Percentiles rank a stretch among this genome's conserved stretches.
These are phyloP conservation scores for Solea senegalensis DNA, from an alignment of 2,113 vertebrate species.

Conservation along the genomic window DNA sequence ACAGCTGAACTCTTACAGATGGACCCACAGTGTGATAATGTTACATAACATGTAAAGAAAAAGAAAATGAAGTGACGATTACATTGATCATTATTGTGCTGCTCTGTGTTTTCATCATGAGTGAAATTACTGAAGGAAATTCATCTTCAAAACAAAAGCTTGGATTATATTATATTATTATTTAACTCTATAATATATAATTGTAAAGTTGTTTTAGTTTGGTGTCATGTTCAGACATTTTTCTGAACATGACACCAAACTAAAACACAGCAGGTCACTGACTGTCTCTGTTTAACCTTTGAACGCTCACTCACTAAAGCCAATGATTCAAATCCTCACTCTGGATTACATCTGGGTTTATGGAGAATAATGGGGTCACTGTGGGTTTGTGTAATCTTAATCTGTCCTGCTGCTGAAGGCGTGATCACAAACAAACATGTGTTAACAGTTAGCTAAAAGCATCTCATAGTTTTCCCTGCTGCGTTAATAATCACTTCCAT, in stretches of 20 bases:
- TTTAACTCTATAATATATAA: background rate
- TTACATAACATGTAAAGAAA: background rate
- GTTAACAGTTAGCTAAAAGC: too few relatives aligned
- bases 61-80: background rate
- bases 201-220: too few relatives aligned
- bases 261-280: background rate
- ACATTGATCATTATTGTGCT: too few relatives aligned
- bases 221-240: too few relatives aligned
- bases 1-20: background rate
- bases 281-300: constrained; percentile 46
- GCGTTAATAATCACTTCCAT: too few relatives aligned
- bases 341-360: constrained; percentile 57
- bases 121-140: too few relatives aligned
- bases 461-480: too few relatives aligned
- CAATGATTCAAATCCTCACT: constrained; percentile 52
- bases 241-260: background rate
- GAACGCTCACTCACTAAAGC: constrained; percentile 54
- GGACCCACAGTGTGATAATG: constrained; percentile 12
- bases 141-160: background rate
- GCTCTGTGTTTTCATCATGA: too few relatives aligned
- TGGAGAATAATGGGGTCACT: constrained; percentile 63
- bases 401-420: constrained; percentile 41
- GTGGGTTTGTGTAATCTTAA: constrained; percentile 54
- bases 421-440: constrained; percentile 18
- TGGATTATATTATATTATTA: background rate